Conservation (phyloP, 30 jellyfish, hydroid and myxozoan genomes). For the Pelagia noctiluca region DNA sequence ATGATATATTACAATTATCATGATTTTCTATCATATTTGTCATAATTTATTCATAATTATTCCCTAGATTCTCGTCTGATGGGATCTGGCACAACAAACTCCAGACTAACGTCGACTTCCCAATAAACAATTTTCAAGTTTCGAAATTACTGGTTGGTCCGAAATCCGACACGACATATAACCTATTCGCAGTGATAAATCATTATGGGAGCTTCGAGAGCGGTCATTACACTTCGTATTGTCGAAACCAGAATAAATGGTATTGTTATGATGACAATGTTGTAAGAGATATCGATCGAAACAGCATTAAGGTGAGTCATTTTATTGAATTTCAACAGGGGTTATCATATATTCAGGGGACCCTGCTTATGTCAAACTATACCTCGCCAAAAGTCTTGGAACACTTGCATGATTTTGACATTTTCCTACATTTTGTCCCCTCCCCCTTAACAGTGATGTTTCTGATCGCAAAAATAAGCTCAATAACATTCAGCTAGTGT, state of each 20-base stretch:
- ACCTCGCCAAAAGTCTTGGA: too few species aligned
- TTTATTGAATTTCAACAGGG: too few species aligned
- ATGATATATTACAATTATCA: too few species aligned
- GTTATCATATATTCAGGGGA: too few species aligned
- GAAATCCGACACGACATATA: constrained; percentile 21
- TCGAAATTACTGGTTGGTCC: constrained; percentile 47
- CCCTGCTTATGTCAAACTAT: too few species aligned
- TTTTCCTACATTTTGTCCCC: too few species aligned
- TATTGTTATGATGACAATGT: constrained; percentile 79
- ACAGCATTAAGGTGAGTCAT: constrained; percentile 67
- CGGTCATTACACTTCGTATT: constrained; percentile 94
- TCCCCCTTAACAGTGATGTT: too few species aligned
- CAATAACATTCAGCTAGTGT: too few species aligned
- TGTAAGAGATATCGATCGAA: constrained; percentile 70
- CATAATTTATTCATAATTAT: neutral
- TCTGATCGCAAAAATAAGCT: too few species aligned
- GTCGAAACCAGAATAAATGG: constrained; percentile 77
- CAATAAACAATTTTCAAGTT: constrained; percentile 65
- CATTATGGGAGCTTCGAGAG: constrained; percentile 96
- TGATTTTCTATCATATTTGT: too few species aligned
- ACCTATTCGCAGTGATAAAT: constrained; percentile 74
- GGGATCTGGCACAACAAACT: constrained; percentile 96
- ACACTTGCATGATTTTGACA: too few species aligned
- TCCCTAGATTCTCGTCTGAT: constrained; percentile 84
- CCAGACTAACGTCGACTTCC: constrained; percentile 86